A percentile compares a stretch with the other conserved stretches of the same genome.
Evolutionary conservation across 2,888 invertebrate species (phyloP).

Genomic region (Quadroppia sp.): DNA sequence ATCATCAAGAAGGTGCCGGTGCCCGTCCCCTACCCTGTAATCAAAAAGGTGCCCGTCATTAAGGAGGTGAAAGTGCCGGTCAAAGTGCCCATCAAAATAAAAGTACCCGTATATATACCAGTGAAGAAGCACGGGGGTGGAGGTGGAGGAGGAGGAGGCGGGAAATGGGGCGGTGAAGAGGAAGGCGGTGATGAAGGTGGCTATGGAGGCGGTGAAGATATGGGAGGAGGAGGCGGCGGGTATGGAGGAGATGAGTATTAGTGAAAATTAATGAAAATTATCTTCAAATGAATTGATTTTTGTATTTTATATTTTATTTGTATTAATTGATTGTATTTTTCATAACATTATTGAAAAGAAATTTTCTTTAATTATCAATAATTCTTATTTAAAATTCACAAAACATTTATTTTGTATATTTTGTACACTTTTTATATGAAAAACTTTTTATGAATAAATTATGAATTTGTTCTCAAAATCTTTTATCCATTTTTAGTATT

Average conservation of each 20-base stretch:
- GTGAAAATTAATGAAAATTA: background rate
- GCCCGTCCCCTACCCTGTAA: constrained; percentile 20
- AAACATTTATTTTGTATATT: no score
- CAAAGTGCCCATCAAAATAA: background rate
- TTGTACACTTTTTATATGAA: no score
- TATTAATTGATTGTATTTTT: no score
- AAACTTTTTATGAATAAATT: no score
- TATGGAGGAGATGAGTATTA: background rate
- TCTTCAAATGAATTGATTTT: no score
- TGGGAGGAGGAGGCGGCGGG: background rate
- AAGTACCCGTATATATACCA: background rate
- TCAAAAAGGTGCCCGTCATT: constrained; percentile 14
- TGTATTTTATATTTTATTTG: no score
- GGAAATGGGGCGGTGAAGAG: background rate
- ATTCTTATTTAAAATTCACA: no score
- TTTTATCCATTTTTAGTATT: no score
- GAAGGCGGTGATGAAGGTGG: background rate
- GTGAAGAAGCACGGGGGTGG: background rate
- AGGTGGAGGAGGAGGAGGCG: background rate
- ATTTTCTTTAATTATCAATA: no score
- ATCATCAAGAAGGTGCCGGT: constrained; percentile 14
- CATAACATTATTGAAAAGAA: no score
- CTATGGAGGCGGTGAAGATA: background rate
- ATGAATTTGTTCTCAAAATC: no score
- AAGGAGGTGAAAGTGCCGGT: constrained; percentile 15